These are phyloP conservation scores for Sinhomidia bicolor DNA, from an alignment of 2,888 invertebrate species.

Conservation along the genomic window DNA sequence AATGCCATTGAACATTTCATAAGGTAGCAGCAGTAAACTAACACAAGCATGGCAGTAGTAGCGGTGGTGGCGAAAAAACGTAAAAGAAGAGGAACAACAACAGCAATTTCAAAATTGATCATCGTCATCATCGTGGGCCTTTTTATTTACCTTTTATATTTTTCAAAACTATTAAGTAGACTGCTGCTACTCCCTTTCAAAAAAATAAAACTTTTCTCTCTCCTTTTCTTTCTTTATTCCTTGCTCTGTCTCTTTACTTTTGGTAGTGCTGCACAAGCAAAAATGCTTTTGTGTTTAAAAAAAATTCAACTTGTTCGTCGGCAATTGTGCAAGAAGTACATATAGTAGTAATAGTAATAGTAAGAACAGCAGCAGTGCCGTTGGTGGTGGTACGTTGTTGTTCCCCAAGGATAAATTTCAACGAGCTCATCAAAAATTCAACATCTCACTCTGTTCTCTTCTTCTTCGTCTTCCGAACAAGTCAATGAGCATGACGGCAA, in stretches of 20 bases:
- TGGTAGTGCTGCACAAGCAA: constrained; percentile 40
- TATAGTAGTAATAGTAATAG: not conserved
- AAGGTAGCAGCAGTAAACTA: not conserved
- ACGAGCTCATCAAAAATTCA: constrained; percentile 72
- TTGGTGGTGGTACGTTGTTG: constrained; percentile 50
- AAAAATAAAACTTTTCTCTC: constrained; percentile 30
- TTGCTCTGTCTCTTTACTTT: not conserved
- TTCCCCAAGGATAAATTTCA: constrained; percentile 72
- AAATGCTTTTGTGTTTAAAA: constrained; percentile 54
- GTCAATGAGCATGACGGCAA: constrained; percentile 43
- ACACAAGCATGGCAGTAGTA: not conserved
- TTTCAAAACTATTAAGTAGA: constrained; percentile 12
- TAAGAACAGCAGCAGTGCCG: not conserved
- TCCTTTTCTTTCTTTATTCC: constrained; percentile 17
- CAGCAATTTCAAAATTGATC: constrained; percentile 50
- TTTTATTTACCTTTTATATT: constrained; percentile 50
- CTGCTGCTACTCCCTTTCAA: constrained; percentile 29
- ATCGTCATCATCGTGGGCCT: constrained; percentile 33
- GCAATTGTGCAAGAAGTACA: not conserved
- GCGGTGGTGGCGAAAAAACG: not conserved
- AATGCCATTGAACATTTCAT: constrained; percentile 21
- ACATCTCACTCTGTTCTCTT: constrained; percentile 62
- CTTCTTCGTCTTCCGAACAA: constrained; percentile 33
- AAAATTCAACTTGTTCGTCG: constrained; percentile 35
- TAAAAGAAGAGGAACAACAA: constrained; percentile 31